Evolutionary conservation across 2,888 invertebrate genomes (phyloP), one percentile per base, ranked within the genome.

Genomic region (Limnephilus marmoratus): DNA sequence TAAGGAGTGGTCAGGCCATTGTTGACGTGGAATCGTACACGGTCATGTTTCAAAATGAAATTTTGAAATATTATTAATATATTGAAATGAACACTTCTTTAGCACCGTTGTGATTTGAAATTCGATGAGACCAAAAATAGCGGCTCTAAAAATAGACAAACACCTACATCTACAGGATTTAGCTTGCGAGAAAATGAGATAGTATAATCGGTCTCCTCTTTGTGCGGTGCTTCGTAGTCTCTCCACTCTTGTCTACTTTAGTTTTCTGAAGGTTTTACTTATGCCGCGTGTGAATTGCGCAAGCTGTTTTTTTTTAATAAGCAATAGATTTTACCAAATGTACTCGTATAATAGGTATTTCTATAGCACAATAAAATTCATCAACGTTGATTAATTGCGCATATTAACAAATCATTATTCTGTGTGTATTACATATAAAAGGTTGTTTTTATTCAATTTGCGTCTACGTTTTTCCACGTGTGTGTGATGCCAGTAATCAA

Each of bases 1-100:
- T 85, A 91, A 86, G 85, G 41, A 91, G 53, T 80, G 86, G 90
- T 85, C 85, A 80, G 68, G 37, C 90, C 53, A 91, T 85, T 81
- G 85, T 91, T 85, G 86, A 91, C 85, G 41, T 80, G 90, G 83
- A 86, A 80, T 41, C 68, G 24, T 45, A 31, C 41, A 85, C 68
- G 80, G 80, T 24, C n/a, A 41, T 41, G 68, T 85, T 91, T 80
- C 80, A 68, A 85, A 91, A 85, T 80, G 18, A 83, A 91, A 86
- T 24, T 86, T 85, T 86, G 86, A 85, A 91, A 91, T 85, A 86
- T 80, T 85, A 53, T 45, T 41, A 68, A 85, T 80, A 85, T 49
- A 90, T 85, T 85, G 31, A 31, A 31, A 2, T 31, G 31, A 37
- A 37, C 1, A 37, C 3, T 37, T 37, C 31, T 31, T 31, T 31